phyloP scores from a whole-genome alignment of 2,113 vertebrate genomes.

The Rhinogobius similis region DNA sequence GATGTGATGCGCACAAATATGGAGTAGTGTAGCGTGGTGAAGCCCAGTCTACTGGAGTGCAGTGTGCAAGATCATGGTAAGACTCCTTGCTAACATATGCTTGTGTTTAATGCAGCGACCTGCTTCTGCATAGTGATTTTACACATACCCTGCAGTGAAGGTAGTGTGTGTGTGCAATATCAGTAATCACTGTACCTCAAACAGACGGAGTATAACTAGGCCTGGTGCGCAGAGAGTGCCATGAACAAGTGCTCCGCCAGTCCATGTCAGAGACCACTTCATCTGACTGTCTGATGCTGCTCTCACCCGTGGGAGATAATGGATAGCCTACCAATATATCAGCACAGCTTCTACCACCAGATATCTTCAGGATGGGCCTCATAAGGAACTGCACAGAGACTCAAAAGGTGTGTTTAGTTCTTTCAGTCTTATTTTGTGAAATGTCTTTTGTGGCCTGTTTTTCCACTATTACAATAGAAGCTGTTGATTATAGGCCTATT shows the following conservation, averaged over 20 bases:
- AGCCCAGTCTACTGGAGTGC: slow-evolving; percentile 78
- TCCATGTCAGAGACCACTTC: slow-evolving; percentile 62
- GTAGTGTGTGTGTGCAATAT: slow-evolving; percentile 72
- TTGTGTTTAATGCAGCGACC: slow-evolving; percentile 81
- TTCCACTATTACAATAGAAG: background rate
- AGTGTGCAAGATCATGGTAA: slow-evolving; percentile 78
- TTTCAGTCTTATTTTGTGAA: slow-evolving; percentile 9
- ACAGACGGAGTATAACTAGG: slow-evolving; percentile 79
- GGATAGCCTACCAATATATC: slow-evolving; percentile 40
- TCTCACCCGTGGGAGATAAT: slow-evolving; percentile 55
- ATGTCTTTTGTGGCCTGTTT: background rate
- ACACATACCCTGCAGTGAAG: slow-evolving; percentile 77
- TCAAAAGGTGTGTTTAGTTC: slow-evolving; percentile 18
- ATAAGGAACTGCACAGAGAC: slow-evolving; percentile 21
- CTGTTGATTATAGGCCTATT: background rate
- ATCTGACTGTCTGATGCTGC: slow-evolving; percentile 46
- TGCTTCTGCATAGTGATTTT: slow-evolving; percentile 80
- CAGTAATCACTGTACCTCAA: slow-evolving; percentile 81
- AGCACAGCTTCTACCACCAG: slow-evolving; percentile 26
- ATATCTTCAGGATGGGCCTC: slow-evolving; percentile 36
- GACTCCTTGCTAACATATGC: slow-evolving; percentile 80
- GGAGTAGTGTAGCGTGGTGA: slow-evolving; percentile 73
- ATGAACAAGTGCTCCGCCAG: slow-evolving; percentile 64
- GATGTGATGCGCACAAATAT: slow-evolving; percentile 58
- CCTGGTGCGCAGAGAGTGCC: slow-evolving; percentile 63